Conservation (phyloP, 1,140 invertebrate genomes). For the Pectinophora gossypiella region DNA sequence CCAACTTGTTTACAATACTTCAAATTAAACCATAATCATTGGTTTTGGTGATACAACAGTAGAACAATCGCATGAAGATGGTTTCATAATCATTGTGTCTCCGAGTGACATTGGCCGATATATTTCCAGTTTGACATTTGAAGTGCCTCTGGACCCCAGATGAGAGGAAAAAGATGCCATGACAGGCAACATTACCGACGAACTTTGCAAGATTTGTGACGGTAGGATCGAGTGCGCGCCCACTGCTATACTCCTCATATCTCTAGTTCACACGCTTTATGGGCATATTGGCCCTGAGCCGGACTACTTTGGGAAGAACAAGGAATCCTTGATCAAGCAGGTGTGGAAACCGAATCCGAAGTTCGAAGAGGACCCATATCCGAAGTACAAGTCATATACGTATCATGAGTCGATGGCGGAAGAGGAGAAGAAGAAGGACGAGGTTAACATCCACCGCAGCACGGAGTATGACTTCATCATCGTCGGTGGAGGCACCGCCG, state of each 20-base stretch:
- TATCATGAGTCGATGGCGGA: slow-evolving; percentile 15
- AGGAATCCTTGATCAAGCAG: slow-evolving; percentile 11
- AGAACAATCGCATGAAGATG: too few relatives aligned
- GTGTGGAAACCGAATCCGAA: background rate
- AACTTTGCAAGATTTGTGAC: slow-evolving; percentile 63
- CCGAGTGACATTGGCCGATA: too few relatives aligned
- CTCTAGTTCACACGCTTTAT: slow-evolving; percentile 55
- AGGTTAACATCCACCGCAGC: slow-evolving; percentile 10
- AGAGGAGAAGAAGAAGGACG: slow-evolving; percentile 14
- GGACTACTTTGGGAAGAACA: slow-evolving; percentile 49
- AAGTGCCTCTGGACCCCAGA: background rate
- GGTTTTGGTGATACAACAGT: too few relatives aligned
- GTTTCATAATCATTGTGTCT: too few relatives aligned
- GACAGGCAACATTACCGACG: slow-evolving; percentile 52
- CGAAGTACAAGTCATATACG: slow-evolving; percentile 7
- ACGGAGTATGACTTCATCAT: slow-evolving; percentile 57
- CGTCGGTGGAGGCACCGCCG: slow-evolving; percentile 56
- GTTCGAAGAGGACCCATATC: slow-evolving; percentile 6
- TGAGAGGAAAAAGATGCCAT: slow-evolving; percentile 44
- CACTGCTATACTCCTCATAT: slow-evolving; percentile 59
- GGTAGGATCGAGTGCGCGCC: slow-evolving; percentile 62
- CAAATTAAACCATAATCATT: too few relatives aligned
- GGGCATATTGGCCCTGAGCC: slow-evolving; percentile 52
- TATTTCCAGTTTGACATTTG: too few relatives aligned
- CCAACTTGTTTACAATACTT: too few relatives aligned